Evolutionary conservation across 2,888 invertebrate species (phyloP), one percentile per base, ranked within the genome.

Genomic region (Nymphalis urticae): DNA sequence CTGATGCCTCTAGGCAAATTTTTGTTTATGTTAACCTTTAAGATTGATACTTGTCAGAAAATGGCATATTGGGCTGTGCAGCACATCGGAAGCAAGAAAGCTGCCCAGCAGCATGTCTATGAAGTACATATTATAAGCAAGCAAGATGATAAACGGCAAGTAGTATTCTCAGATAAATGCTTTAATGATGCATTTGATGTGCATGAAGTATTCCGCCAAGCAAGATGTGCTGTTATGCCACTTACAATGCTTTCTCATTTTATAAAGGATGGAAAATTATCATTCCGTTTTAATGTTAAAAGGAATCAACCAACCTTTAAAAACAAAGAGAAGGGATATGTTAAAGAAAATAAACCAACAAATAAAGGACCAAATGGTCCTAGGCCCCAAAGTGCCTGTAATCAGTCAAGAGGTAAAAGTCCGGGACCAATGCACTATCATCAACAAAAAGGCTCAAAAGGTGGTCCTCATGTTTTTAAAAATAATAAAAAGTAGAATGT

Each of bases 21-120:
- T 69, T 79, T 87, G 62, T 92, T 89, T 72, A 83, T 88, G 51
- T 73, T 92, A 16, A 90, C 90, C 19, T 72, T 89, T 73, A 75
- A 76, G 68, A 70, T 76, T 58, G 74, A 75, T 62, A 87, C 86
- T 17, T 73, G 84, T 60, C 86, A 87, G 73, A 87, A 90, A 65
- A 83, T 87, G 84, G 85, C 82, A 5, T 92, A 85, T 73, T 92
- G 89, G 89, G 72, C 83, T 21, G 73, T 92, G 32, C 92, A 92
- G 73, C 87, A 83, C 61, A 88, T 92, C 50, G 92, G 91, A 27
- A 82, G 84, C 54, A 88, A 86, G 75, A 82, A 80, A 69, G 73
- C 73, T 3, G 92, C 92, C 2, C 80, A 82, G 24, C 85, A 89
- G 62, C 85, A 88, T 69, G 76, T 90, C 53, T 92, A 87, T 72